Conservation (phyloP, 2,888 invertebrate genomes). For the Cheilosia impressa region DNA sequence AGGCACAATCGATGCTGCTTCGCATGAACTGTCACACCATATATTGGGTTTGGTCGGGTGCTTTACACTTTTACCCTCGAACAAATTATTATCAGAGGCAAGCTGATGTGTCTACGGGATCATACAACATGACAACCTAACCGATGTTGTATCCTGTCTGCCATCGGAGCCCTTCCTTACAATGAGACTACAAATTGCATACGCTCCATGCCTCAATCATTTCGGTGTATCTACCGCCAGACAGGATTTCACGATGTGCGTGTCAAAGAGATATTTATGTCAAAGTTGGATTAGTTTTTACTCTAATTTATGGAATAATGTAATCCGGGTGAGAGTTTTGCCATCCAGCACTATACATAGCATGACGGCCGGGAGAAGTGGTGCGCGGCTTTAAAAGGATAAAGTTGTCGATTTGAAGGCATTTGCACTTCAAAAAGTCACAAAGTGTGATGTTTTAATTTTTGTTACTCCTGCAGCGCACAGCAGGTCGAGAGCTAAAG, state of each 20-base stretch:
- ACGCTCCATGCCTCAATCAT: constrained; percentile 39
- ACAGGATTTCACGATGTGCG: constrained; percentile 65
- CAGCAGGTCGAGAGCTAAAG: constrained; percentile 22
- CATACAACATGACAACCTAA: constrained; percentile 62
- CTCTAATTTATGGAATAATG: constrained; percentile 68
- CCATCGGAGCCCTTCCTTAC: constrained; percentile 10
- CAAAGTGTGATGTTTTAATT: constrained; percentile 34
- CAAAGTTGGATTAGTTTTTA: constrained; percentile 72
- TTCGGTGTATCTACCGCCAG: constrained; percentile 41
- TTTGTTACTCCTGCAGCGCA: constrained; percentile 4
- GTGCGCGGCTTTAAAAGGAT: constrained; percentile 46
- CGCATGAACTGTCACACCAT: constrained; percentile 51
- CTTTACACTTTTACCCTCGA: constrained; percentile 23
- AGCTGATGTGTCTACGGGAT: constrained; percentile 46
- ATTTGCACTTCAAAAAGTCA: constrained; percentile 59
- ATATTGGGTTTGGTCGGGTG: constrained; percentile 6
- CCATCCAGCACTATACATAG: constrained; percentile 2
- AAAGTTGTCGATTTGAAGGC: constrained; percentile 67
- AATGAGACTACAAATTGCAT: constrained; percentile 39
- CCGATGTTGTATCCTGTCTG: constrained; percentile 53
- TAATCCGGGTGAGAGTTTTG: constrained; percentile 60
- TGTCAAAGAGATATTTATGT: constrained; percentile 72
- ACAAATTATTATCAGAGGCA: constrained; percentile 37
- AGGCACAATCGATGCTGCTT: constrained; percentile 18
- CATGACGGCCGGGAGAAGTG: neutral